phyloP scores from a whole-genome alignment of 1,140 invertebrate species.

The Catajapyx aquilonaris region DNA sequence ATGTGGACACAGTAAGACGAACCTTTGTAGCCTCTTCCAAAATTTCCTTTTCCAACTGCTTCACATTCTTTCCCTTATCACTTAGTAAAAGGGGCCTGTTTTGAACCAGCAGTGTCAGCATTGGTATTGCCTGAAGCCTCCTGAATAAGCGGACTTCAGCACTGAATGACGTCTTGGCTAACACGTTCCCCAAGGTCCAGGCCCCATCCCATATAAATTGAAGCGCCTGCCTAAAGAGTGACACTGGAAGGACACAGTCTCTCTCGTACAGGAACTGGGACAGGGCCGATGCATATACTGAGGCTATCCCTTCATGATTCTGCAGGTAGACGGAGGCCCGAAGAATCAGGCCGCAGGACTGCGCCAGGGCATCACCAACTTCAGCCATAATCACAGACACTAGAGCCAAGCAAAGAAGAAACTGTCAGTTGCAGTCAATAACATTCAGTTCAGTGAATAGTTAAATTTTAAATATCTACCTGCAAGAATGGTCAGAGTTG shows the following conservation, averaged over 20 bases:
- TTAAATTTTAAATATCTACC: background rate
- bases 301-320: background rate
- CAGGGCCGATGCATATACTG: no score
- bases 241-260: constrained; percentile 34
- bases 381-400: constrained; percentile 24
- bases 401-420: background rate
- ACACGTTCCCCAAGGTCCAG: constrained; percentile 27
- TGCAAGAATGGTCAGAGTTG: constrained; percentile 1
- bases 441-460: background rate
- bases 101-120: constrained; percentile 19
- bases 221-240: constrained; percentile 37
- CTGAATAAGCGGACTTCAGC: constrained; percentile 33
- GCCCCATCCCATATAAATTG: constrained; percentile 36
- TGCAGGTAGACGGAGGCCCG: background rate
- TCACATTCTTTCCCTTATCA: no score
- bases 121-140: constrained; percentile 36
- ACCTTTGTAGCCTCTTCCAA: no score
- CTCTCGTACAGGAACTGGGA: constrained; percentile 6
- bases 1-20: no score
- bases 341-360: constrained; percentile 1
- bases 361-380: background rate
- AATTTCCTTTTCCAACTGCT: no score
- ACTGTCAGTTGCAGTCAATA: background rate
- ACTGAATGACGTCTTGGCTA: constrained; percentile 36
- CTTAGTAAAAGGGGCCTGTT: no score